Evolutionary conservation across 2,113 vertebrate species (phyloP).

Genomic region (Lipophrys pholis): DNA sequence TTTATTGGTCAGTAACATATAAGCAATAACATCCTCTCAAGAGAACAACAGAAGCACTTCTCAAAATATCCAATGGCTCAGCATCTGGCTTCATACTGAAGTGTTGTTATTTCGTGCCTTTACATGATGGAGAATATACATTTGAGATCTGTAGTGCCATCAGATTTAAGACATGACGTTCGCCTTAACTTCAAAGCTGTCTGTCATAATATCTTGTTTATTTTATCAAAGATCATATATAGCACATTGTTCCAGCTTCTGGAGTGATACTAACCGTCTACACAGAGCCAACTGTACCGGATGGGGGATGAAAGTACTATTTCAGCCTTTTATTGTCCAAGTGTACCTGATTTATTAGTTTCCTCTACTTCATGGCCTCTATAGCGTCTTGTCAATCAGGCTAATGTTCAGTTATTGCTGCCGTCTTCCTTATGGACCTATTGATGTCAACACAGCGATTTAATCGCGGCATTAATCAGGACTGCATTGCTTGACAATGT

Average conservation of each 20-base stretch:
- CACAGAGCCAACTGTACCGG: too few relatives aligned
- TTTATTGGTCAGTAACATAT: too few relatives aligned
- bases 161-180: neutral
- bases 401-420: neutral
- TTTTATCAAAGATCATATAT: too few relatives aligned
- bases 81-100: neutral
- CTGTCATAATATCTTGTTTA: too few relatives aligned
- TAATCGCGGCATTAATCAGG: slow-evolving; percentile 53
- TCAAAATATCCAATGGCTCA: neutral
- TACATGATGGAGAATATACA: neutral
- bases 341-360: slow-evolving; percentile 13
- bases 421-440: slow-evolving; percentile 10
- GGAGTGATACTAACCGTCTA: too few relatives aligned
- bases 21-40: too few relatives aligned
- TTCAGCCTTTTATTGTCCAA: neutral
- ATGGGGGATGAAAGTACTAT: too few relatives aligned
- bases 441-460: slow-evolving; percentile 14
- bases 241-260: too few relatives aligned
- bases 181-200: too few relatives aligned
- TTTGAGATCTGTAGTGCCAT: neutral
- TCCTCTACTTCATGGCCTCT: neutral
- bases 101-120: neutral
- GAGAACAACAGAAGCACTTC: neutral
- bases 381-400: neutral
- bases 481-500: slow-evolving; percentile 10